Evolutionary conservation across 2,888 invertebrate species (phyloP), one percentile per base, ranked within the genome.

Genomic region (Hydroisotoma schaefferi): DNA sequence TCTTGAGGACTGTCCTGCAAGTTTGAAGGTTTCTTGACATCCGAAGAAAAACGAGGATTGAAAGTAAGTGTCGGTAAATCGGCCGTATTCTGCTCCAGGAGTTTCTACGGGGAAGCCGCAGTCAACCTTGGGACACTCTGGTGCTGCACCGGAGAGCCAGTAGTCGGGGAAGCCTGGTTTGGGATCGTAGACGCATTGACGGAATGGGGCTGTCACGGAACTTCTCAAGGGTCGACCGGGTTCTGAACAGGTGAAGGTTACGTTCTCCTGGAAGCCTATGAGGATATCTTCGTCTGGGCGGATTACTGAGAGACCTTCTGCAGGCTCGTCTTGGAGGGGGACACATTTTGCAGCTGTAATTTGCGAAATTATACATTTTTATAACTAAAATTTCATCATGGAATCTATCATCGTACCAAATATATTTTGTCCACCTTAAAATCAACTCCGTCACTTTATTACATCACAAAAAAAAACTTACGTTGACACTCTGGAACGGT

Each of bases 161-260:
- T 93, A 93, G 74, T 91, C 89, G 1, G 91, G 91, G 57, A 89
- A 81, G 74, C 90, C 91, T 38, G 88, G 86, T 78, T 90, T 90
- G 0, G 94, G 94, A 78, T 95, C 94, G 75, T 93, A 95, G 25
- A 94, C 94, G 77, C 97, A 97, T 76, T 97, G 94, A 63, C 95
- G 85, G 77, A 93, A 94, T 1, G 84, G 82, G 6, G 94, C 85
- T 2, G 91, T 87, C 0, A 88, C 83, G 1, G 94, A 92, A 73
- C 87, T 86, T 68, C 91, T 81, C 5, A 93, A 76, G 54, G 85
- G 85, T 64, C 88, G 83, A 25, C 94, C 94, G 38, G 86, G 82
- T 56, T 84, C 85, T 53, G 84, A 83, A 74, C 94, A 94, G 55
- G 84, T 85, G 10, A 94, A 81, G 0, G 93, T 93, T 0, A 93